Evolutionary conservation across 2,888 invertebrate genomes (phyloP).

Genomic region (Aphidius colemani): DNA sequence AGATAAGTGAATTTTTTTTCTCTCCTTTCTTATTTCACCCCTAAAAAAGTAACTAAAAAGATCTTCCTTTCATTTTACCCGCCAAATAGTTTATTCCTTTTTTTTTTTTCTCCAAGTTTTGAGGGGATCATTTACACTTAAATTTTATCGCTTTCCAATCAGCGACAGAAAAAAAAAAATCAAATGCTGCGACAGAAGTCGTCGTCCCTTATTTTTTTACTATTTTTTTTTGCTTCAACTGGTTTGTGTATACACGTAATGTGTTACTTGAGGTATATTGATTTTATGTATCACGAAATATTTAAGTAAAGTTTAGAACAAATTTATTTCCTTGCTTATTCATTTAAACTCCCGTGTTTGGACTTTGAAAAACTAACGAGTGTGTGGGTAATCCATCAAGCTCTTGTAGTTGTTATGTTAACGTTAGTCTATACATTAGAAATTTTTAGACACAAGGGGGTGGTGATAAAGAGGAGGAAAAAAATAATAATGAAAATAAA

Average conservation of each 20-base stretch:
- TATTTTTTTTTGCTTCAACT: not conserved
- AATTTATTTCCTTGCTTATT: constrained; percentile 5
- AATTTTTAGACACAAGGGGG: not conserved
- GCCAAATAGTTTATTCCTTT: constrained; percentile 4
- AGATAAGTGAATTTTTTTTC: constrained; percentile 8
- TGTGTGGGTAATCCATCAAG: constrained; percentile 36
- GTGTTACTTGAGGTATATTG: not conserved
- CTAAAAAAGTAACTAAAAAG: not conserved
- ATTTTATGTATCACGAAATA: not conserved
- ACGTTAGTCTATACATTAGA: constrained; percentile 29
- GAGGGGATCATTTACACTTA: constrained; percentile 16
- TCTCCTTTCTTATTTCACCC: too few species aligned
- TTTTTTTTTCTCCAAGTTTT: constrained; percentile 13
- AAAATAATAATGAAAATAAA: constrained; percentile 14
- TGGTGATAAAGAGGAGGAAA: not conserved
- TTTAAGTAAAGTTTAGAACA: not conserved
- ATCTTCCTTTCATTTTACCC: constrained; percentile 12
- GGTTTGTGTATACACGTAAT: not conserved
- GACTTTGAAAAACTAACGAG: constrained; percentile 37
- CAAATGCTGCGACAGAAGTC: not conserved
- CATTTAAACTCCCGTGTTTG: constrained; percentile 31
- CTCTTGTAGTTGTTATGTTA: constrained; percentile 32
- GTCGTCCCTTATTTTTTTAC: not conserved
- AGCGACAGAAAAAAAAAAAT: not conserved
- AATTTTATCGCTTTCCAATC: constrained; percentile 8